phyloP scores from a whole-genome alignment of 2,888 invertebrate genomes.

The Lordiphosa andalusiaca region DNA sequence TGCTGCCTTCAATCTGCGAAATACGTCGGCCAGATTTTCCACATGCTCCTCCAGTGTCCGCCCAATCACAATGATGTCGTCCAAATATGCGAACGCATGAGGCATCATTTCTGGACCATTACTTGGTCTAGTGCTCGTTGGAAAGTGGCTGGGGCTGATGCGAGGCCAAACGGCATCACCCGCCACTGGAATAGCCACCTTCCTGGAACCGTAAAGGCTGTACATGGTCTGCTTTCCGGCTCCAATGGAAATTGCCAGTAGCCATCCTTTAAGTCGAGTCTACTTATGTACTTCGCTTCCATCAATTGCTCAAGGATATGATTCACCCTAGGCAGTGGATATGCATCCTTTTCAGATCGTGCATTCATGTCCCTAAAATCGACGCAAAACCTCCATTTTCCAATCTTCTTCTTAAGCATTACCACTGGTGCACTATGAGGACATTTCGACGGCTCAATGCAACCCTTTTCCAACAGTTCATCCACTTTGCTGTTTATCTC shows the following conservation, averaged over 20 bases:
- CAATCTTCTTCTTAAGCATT: not conserved
- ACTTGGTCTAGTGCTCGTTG: not conserved
- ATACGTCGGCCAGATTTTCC: not conserved
- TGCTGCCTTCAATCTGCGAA: not conserved
- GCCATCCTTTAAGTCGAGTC: no score
- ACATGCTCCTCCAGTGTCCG: not conserved
- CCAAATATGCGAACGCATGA: not conserved
- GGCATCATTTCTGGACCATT: constrained; percentile 1
- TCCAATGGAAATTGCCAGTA: not conserved
- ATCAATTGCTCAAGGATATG: no score
- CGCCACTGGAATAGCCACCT: not conserved
- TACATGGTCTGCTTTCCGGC: not conserved
- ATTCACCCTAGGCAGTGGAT: no score
- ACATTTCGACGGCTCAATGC: not conserved
- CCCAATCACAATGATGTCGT: not conserved
- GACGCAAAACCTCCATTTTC: not conserved
- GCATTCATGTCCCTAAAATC: not conserved
- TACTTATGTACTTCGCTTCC: no score
- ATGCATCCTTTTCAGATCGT: not conserved
- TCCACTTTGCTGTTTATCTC: no score
- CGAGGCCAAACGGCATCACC: not conserved
- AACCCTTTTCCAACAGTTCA: not conserved
- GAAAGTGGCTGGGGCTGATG: not conserved
- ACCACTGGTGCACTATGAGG: not conserved
- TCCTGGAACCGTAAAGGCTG: not conserved